A percentile compares a stretch with the other conserved stretches of the same genome.
Conservation (phyloP, 2,113 vertebrate species). For the Stercorarius parasiticus region DNA sequence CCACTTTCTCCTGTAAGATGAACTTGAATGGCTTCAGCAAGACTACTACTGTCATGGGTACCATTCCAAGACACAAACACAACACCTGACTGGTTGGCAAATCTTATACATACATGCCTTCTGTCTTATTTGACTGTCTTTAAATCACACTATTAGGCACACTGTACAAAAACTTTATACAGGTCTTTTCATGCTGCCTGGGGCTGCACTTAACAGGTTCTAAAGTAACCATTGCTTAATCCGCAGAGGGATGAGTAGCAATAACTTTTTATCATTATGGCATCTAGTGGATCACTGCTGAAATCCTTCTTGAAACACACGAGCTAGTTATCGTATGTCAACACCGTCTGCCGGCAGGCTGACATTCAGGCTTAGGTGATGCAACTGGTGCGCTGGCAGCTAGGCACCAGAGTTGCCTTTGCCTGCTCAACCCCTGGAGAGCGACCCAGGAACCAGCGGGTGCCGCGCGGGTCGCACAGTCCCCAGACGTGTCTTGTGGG, state of each 20-base stretch:
- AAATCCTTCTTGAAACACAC: not conserved
- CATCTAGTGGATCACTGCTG: not conserved
- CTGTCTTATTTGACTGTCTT: not conserved
- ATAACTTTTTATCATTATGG: not conserved
- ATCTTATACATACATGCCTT: not conserved
- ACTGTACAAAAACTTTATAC: not conserved
- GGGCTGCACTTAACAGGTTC: not conserved
- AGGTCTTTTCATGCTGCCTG: not conserved
- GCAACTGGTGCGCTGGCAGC: not conserved
- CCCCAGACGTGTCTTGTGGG: not conserved
- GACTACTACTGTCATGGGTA: not conserved
- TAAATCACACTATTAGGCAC: not conserved
- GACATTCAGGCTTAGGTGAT: not conserved
- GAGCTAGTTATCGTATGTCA: not conserved
- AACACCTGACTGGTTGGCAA: rapidly evolving
- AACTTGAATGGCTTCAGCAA: not conserved
- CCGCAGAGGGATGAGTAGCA: not conserved
- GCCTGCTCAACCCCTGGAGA: not conserved
- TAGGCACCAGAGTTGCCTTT: not conserved
- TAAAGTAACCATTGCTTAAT: slow-evolving; percentile 8
- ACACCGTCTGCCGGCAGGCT: not conserved
- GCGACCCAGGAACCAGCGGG: rapidly evolving
- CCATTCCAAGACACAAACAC: rapidly evolving
- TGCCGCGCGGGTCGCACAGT: rapidly evolving
- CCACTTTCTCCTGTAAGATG: not conserved